These are phyloP conservation scores for Ailurus styani DNA, from an alignment of 2,113 vertebrate species.

Conservation along the genomic window DNA sequence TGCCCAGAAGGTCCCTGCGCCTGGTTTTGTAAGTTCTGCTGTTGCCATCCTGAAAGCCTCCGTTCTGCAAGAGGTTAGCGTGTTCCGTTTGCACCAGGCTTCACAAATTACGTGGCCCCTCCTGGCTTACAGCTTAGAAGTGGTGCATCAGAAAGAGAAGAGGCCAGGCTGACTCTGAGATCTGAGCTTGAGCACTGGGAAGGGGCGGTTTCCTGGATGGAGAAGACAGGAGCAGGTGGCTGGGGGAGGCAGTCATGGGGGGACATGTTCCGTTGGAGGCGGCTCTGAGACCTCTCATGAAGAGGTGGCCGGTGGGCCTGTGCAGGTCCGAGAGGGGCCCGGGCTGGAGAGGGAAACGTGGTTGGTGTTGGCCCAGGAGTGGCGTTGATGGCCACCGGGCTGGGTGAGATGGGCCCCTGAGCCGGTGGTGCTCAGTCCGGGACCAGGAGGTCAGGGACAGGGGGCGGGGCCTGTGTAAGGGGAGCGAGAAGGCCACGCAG, in stretches of 20 bases:
- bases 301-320: background rate
- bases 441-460: fast-evolving
- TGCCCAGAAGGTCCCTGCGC: too few relatives aligned
- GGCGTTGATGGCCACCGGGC: fast-evolving
- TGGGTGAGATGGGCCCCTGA: fast-evolving
- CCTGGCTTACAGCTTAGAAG: fast-evolving
- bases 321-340: background rate
- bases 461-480: background rate
- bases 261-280: background rate
- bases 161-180: background rate
- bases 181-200: fast-evolving
- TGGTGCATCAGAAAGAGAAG: background rate
- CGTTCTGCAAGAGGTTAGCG: fast-evolving
- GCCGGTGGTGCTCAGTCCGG: fast-evolving
- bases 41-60: background rate
- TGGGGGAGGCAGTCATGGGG: too few relatives aligned
- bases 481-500: background rate
- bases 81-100: background rate
- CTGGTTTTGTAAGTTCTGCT: too few relatives aligned
- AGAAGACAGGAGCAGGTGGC: background rate
- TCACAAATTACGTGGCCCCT: fast-evolving
- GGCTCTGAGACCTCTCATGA: background rate
- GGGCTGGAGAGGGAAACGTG: fast-evolving
- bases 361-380: background rate
- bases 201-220: background rate